Evolutionary conservation across 2,888 invertebrate species (phyloP).

Genomic region (Parnassius smintheus): DNA sequence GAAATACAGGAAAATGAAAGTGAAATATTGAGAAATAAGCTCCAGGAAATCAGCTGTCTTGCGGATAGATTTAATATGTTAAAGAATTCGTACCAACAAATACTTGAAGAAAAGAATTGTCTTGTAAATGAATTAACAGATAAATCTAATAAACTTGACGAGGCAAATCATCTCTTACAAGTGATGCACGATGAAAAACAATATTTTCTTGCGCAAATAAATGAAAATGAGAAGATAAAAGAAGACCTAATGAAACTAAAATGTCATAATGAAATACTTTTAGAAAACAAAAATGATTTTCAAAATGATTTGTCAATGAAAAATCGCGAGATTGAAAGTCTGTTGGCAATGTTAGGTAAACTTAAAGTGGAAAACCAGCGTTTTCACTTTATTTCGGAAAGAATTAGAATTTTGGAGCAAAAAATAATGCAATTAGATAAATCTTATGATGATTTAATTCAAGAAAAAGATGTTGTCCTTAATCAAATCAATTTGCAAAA

Average conservation of each 20-base stretch:
- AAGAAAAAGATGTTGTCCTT: constrained; percentile 45
- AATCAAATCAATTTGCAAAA: constrained; percentile 44
- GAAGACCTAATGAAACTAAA: constrained; percentile 42
- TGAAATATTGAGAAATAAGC: constrained; percentile 45
- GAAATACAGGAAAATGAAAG: constrained; percentile 54
- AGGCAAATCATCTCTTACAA: constrained; percentile 41
- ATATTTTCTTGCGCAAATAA: constrained; percentile 41
- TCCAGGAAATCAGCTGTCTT: constrained; percentile 37
- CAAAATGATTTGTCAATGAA: constrained; percentile 43
- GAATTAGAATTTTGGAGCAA: constrained; percentile 37
- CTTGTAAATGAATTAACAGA: constrained; percentile 46
- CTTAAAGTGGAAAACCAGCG: constrained; percentile 38
- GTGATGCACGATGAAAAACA: constrained; percentile 49
- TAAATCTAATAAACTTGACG: constrained; percentile 44
- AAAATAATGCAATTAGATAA: constrained; percentile 41
- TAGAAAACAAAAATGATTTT: constrained; percentile 44
- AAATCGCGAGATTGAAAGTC: constrained; percentile 38
- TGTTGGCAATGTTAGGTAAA: constrained; percentile 27
- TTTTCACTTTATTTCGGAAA: constrained; percentile 35
- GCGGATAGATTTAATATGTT: constrained; percentile 41
- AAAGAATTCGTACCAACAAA: constrained; percentile 40
- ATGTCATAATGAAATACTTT: constrained; percentile 38
- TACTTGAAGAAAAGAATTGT: constrained; percentile 36
- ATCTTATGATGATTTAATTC: constrained; percentile 37
- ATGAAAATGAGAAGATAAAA: constrained; percentile 43